Evolutionary conservation across 1,140 invertebrate species (phyloP), one percentile per base, ranked within the genome.

Genomic region (Himalopsyche phryganea): DNA sequence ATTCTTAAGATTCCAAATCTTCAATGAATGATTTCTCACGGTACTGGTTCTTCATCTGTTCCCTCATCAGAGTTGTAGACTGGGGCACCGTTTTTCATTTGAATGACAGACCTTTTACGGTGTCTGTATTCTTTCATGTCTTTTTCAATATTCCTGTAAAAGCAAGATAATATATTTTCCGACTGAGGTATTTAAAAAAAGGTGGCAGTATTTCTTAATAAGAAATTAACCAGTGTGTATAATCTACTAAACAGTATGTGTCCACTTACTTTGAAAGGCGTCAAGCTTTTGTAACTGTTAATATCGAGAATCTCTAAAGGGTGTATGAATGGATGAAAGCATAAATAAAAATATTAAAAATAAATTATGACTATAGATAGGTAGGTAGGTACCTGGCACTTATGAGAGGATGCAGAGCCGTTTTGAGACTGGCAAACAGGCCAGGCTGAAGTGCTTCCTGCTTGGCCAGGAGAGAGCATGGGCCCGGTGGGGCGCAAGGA

Each of bases 401-500:
- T 66, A 89, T 84, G 9, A 90, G 75, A 5, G 88, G 87, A 66
- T 82, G 81, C 40, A 90, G 68, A 4, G 87, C 85, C 38, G 78
- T 77, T 67, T 82, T 80, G 36, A 90, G 70, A 50, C 84, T 88
- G 53, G 76, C 69, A 67, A 83, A 89, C 0, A 90, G 66, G 28
- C 79, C 77, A 0, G 87, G 87, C 66, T 86, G 84, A 13, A 83
- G 52, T 1, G 84, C 72, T 71, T 90, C 88, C 66, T 89, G 86
- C 49, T 80, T 73, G 14, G 81, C 81, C 6, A 90, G 71, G 11
- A 89, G 66, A 14, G 53, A 33, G 38, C 44, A 42, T 7, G 44
- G 28, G 11, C 42, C n/a, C 2, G 13, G 46, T n/a, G 52, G 40
- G 33, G 32, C 44, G 33, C 40, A 46, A 14, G 75, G 58, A 0